These are phyloP conservation scores for Dolichomitus sp. DNA, from an alignment of 2,888 invertebrate species.

Conservation along the genomic window DNA sequence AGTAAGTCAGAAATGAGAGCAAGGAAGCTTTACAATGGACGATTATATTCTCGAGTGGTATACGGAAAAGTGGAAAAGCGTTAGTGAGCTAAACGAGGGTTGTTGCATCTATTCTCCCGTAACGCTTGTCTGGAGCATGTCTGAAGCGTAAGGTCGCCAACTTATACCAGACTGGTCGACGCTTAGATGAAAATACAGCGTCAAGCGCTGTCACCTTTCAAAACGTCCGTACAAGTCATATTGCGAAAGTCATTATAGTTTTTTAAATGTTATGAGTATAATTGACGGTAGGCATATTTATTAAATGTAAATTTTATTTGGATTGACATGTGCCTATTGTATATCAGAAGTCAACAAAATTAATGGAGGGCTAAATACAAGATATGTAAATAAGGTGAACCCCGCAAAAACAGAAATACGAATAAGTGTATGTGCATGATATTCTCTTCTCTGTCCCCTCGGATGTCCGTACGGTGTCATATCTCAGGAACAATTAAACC, in stretches of 20 bases:
- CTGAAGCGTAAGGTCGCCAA: conserved; percentile 62
- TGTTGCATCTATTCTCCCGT: conserved; percentile 57
- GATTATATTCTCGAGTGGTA: conserved; percentile 59
- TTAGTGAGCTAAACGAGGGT: conserved; percentile 40
- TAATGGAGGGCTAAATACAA: too few species aligned
- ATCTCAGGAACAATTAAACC: too few species aligned
- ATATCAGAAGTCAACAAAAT: too few species aligned
- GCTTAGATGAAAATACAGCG: not conserved
- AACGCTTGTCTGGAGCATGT: conserved; percentile 54
- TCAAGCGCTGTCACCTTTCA: not conserved
- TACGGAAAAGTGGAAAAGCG: conserved; percentile 9
- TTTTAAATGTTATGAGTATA: not conserved
- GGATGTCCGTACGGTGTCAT: too few species aligned
- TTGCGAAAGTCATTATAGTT: not conserved
- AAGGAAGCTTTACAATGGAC: conserved; percentile 46
- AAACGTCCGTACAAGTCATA: not conserved
- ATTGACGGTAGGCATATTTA: not conserved
- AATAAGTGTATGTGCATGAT: too few species aligned
- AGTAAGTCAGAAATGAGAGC: conserved; percentile 53
- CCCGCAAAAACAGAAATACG: too few species aligned
- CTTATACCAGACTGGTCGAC: not conserved
- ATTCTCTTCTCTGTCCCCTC: too few species aligned
- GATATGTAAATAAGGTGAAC: too few species aligned
- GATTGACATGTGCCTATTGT: too few species aligned
- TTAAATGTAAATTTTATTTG: too few species aligned